Evolutionary conservation across 2,113 vertebrate genomes (phyloP).

Genomic region (Spea multiplicata): DNA sequence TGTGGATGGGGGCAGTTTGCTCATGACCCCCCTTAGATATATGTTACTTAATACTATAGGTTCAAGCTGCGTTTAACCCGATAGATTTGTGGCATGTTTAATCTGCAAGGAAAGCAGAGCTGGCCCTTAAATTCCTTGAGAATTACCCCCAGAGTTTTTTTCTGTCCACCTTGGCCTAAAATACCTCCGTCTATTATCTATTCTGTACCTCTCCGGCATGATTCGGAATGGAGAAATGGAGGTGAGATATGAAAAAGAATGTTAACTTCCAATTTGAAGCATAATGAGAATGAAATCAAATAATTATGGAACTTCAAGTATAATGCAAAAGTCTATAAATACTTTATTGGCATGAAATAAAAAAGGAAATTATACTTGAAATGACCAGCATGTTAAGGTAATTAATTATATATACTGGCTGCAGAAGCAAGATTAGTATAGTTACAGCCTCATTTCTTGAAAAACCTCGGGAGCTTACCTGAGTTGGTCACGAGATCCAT

Average conservation of each 20-base stretch:
- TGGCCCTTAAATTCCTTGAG: no score
- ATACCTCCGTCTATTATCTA: no score
- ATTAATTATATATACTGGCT: slow-evolving; percentile 27
- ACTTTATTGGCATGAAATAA: slow-evolving; percentile 16
- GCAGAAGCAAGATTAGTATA: slow-evolving; percentile 23
- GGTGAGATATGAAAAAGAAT: not conserved
- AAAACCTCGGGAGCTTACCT: not conserved
- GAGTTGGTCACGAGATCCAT: not conserved
- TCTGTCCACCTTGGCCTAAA: no score
- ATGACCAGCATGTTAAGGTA: slow-evolving; percentile 19
- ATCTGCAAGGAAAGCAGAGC: no score
- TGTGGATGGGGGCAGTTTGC: not conserved
- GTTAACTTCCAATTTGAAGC: not conserved
- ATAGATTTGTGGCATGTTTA: no score
- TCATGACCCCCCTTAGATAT: not conserved
- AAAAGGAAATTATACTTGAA: slow-evolving; percentile 18
- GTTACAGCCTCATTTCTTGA: slow-evolving; percentile 22
- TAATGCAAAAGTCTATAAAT: not conserved
- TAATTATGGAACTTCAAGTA: not conserved
- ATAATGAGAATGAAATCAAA: not conserved
- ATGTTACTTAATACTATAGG: no score
- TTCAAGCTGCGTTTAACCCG: no score
- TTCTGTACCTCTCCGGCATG: no score
- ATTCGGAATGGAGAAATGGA: no score
- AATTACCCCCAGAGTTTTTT: no score